These are phyloP conservation scores for Turdus rufiventris DNA, from an alignment of 2,113 vertebrate species.

Conservation along the genomic window DNA sequence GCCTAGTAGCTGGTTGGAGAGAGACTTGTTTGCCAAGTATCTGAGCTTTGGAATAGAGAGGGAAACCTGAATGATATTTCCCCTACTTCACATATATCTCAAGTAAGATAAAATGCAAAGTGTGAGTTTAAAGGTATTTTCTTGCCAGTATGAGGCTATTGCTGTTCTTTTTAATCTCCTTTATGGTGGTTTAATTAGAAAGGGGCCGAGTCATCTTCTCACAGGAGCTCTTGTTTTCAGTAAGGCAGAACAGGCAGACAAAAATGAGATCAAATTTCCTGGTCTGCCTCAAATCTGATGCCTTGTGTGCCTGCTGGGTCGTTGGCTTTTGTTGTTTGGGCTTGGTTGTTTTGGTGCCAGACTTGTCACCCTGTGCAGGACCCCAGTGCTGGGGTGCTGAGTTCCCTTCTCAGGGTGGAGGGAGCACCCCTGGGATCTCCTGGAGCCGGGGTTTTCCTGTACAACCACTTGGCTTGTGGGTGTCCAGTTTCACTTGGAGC, in stretches of 20 bases:
- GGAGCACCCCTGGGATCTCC: not conserved
- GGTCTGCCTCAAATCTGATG: not conserved
- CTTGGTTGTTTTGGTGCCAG: not conserved
- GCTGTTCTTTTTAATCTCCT: not conserved
- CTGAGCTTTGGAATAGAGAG: not conserved
- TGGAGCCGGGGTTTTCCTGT: not conserved
- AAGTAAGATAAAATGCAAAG: not conserved
- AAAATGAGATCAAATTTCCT: not conserved
- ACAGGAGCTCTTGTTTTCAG: not conserved
- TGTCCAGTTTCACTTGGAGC: not conserved
- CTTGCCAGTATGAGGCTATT: not conserved
- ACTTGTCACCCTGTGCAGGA: not conserved
- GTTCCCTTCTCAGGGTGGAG: not conserved
- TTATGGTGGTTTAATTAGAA: not conserved
- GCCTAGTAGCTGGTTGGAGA: not conserved
- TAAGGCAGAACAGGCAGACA: not conserved
- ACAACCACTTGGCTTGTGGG: not conserved
- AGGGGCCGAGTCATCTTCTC: not conserved
- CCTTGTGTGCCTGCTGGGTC: rapidly evolving
- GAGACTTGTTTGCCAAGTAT: not conserved
- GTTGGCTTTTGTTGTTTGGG: not conserved
- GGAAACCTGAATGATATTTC: not conserved
- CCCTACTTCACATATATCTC: not conserved
- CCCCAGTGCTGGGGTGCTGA: not conserved
- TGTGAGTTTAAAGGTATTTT: not conserved